Evolutionary conservation across 2,113 vertebrate genomes (phyloP), one percentile per base, ranked within the genome.

Genomic region (Microcebus jonahi): DNA sequence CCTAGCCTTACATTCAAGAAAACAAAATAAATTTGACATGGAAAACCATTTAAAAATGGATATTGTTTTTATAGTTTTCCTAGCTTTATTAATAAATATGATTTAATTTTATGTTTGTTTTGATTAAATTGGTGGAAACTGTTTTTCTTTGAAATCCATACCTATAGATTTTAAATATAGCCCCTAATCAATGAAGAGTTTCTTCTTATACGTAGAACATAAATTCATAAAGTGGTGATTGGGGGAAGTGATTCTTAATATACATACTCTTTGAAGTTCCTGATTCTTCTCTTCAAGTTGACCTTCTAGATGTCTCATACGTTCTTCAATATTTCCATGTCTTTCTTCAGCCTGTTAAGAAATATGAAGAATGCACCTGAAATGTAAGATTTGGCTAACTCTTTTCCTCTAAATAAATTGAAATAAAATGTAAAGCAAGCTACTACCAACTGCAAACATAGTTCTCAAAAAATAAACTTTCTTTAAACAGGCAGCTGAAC

Each of bases 281-380:
- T 99, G 99, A 98, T 99, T 99, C 98, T 99, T 99, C 98, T 99
- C 99, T 99, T 99, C 99, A 97, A 99, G 99, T 98, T 99, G 99
- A 96, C 99, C 99, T 98, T 99, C 99, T 96, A 99, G 98, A 97
- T 99, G 99, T 95, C 99, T 99, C 99, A 99, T 99, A 34, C 99
- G 99, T 97, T 99, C 99, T 98, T 99, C 99, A 68, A 99, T 99
- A 98, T 99, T 99, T 87, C 99, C 99, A 94, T 99, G 99, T 95
- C 99, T 99, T 98, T 99, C 99, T 97, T 99, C 99, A 90, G 99
- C 99, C 99, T 99, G 98, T 97, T 98, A 98, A 98, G 95, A 98
- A 98, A 98, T 61, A 98, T 31, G 98, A 98, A 96, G 25, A 92
- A 31, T 76, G 53, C 48, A 94, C 96, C 89, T 98, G 79, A 98